phyloP scores from a whole-genome alignment of 2,888 invertebrate genomes.

The Acanthococcus lagerstroemiae region DNA sequence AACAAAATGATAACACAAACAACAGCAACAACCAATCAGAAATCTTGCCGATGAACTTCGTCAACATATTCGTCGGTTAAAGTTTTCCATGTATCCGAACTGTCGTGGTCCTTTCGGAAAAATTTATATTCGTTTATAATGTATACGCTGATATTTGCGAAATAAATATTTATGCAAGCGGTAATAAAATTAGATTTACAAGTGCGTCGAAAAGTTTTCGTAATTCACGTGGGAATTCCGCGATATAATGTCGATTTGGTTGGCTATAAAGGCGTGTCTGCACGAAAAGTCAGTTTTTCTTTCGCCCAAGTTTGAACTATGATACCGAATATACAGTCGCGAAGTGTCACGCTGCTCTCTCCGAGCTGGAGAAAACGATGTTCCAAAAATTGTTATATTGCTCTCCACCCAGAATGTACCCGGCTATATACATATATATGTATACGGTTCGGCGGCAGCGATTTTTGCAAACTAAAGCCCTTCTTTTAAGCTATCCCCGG shows the following conservation, averaged over 20 bases:
- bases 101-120: no score
- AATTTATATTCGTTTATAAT: no score
- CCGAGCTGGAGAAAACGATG: slow-evolving; percentile 16
- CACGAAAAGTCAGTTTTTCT: not conserved
- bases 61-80: no score
- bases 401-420: not conserved
- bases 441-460: slow-evolving; percentile 2
- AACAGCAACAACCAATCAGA: no score
- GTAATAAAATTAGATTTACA: slow-evolving; percentile 23
- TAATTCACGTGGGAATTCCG: slow-evolving; percentile 21
- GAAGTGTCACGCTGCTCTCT: not conserved
- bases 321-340: not conserved
- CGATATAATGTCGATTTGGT: slow-evolving; percentile 25
- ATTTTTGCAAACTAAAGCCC: slow-evolving; percentile 21
- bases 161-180: slow-evolving; percentile 13
- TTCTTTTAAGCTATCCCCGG: slow-evolving; percentile 21
- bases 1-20: no score
- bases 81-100: no score
- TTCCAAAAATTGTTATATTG: no score
- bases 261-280: slow-evolving; percentile 9
- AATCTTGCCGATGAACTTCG: no score
- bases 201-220: slow-evolving; percentile 18
- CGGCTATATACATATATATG: no score
- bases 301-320: slow-evolving; percentile 7
- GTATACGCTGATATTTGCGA: no score